These are phyloP conservation scores for Laupala kohalensis DNA, from an alignment of 1,140 invertebrate species.

Conservation along the genomic window DNA sequence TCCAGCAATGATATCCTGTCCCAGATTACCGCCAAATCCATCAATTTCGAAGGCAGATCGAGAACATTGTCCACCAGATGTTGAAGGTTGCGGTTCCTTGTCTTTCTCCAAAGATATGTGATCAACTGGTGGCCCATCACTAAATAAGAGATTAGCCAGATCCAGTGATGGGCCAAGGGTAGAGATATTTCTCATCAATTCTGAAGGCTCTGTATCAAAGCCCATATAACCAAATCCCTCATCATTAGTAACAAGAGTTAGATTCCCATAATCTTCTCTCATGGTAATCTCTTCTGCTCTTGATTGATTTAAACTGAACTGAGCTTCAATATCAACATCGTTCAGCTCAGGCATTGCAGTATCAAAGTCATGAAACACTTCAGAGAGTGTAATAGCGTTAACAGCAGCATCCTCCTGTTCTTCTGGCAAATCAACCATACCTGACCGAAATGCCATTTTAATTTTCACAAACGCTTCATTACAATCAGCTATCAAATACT, in stretches of 20 bases:
- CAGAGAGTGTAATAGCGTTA: slow-evolving; percentile 87
- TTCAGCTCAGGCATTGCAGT: slow-evolving; percentile 90
- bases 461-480: slow-evolving; percentile 99
- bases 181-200: slow-evolving; percentile 66
- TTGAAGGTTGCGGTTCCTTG: slow-evolving; percentile 48
- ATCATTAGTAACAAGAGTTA: slow-evolving; percentile 73
- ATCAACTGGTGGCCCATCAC: slow-evolving; percentile 44
- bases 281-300: slow-evolving; percentile 98
- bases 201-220: slow-evolving; percentile 79
- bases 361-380: slow-evolving; percentile 95
- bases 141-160: slow-evolving; percentile 62
- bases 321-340: slow-evolving; percentile 93
- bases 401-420: slow-evolving; percentile 91
- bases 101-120: slow-evolving; percentile 38
- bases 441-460: slow-evolving; percentile 97
- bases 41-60: slow-evolving; percentile 59
- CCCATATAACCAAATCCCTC: slow-evolving; percentile 87
- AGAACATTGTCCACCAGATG: slow-evolving; percentile 33
- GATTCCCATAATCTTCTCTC: slow-evolving; percentile 90
- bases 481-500: slow-evolving; percentile 96
- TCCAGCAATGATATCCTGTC: slow-evolving; percentile 57
- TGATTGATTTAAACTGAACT: slow-evolving; percentile 93
- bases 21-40: slow-evolving; percentile 73
- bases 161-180: slow-evolving; percentile 43
- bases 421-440: slow-evolving; percentile 94